Percentiles rank a stretch among this genome's conserved stretches.
phyloP scores from a whole-genome alignment of 1,140 invertebrate species.

The Magallana ariakensis region DNA sequence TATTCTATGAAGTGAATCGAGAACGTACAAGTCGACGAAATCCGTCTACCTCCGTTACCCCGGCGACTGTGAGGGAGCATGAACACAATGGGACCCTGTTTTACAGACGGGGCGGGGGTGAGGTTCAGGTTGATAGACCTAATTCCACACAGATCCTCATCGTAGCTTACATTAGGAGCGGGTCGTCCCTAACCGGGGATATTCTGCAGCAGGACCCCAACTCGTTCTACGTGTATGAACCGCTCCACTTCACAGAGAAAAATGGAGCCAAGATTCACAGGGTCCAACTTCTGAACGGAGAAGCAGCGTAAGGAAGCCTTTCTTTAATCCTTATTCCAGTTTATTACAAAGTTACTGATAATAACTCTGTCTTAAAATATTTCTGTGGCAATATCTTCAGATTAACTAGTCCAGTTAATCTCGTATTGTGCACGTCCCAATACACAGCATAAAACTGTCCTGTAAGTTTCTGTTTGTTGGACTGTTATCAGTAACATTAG shows the following conservation, averaged over 20 bases:
- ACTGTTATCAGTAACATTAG: no score
- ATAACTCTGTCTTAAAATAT: no score
- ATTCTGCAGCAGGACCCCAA: conserved; percentile 41
- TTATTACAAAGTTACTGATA: no score
- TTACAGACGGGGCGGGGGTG: not conserved
- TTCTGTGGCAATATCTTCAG: no score
- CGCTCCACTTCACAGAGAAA: conserved; percentile 33
- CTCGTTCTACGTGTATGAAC: conserved; percentile 44
- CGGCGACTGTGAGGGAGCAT: not conserved
- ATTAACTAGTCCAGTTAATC: no score
- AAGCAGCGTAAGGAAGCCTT: not conserved
- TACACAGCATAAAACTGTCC: no score
- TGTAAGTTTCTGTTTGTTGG: no score
- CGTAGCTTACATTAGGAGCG: conserved; percentile 39
- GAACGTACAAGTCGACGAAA: not conserved
- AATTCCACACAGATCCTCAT: not conserved
- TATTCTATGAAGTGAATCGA: not conserved
- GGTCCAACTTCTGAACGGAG: conserved; percentile 10
- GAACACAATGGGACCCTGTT: not conserved
- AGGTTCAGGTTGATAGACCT: not conserved
- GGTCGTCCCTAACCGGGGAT: conserved; percentile 37
- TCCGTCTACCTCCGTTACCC: not conserved
- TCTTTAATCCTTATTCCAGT: no score
- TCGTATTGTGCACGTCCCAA: no score
- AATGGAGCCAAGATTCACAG: not conserved